Base-by-base conservation (phyloP, 2,113 vertebrate genomes). In the Nibea albiflora region DNA sequence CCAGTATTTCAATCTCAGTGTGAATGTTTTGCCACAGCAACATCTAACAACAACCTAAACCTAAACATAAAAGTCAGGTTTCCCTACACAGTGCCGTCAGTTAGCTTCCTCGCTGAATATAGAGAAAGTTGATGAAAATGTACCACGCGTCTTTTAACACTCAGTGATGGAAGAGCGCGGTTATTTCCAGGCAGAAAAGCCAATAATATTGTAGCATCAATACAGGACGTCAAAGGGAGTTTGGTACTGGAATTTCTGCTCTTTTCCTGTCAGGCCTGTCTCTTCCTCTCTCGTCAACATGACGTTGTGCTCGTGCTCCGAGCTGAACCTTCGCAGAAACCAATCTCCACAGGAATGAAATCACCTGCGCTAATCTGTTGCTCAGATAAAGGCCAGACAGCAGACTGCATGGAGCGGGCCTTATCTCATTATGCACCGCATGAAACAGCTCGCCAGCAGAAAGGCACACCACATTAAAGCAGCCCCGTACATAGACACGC, bases 351-450 rank as follows among this genome's bases (percentile, higher is more conserved):
- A 78, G 90, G 88, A 87, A 85, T 86, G 79, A 90, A 90, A 90
- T 90, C 86, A 92, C 90, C 87, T 92, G 86, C 39, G 10, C 88
- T 92, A 93, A 93, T 93, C 92, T 90, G 86, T 50, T 20, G 85
- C 68, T 70, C 79, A 78, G 91, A 92, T 91, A 90, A 92, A 86
- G 73, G 77, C 90, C 91, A 90, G 92, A 92, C 91, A 80, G 90
- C 88, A 89, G 92, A 90, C 90, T 90, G 88, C 88, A 28, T 65
- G 82, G 74, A 90, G 90, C 71, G 88, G 75, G 42, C 80, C 77
- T 92, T 90, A 93, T 93, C 91, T 90, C 83, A 90, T 89, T 90
- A 90, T 63, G 78, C 81, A 72, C 82, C 73, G 42, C 90, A 91
- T 88, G 78, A 89, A 91, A 83, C 80, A 67, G 66, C 53, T 81